Base-by-base conservation (phyloP, 2,797 vertebrate genomes). In the Nannoperca australis region DNA sequence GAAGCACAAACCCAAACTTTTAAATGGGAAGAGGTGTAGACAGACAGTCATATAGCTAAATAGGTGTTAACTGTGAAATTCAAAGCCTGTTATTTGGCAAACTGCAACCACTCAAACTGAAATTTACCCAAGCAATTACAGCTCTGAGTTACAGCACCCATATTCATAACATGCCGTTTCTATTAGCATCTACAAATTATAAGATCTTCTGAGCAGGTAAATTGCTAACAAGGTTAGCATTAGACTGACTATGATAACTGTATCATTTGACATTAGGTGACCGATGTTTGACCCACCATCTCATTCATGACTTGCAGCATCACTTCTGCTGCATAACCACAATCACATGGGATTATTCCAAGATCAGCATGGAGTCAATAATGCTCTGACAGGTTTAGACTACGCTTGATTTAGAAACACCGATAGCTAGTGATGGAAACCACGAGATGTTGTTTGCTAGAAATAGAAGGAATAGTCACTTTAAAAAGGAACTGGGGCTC, bases 381-480 rank as follows among this genome's bases (percentile, higher is more conserved):
- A 79, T 36, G 54, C 49, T 45, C 55, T 22, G 49, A 72, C 74
- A 75, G 62, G 63, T 81, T 88, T 77, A 86, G 83, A 63, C 22
- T 0, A 14, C 6, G 47, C 90, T 77, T 13, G 27, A 83, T 92
- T 92, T 91, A 89, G 91, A 84, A 87, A 80, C 83, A 53, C 65
- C 47, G 75, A 83, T 64, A 82, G 80, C 83, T 83, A 82, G 50
- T 83, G 70, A 92, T 88, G 86, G 89, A 93, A 90, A 91, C 61
- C 85, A 83, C 78, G 6, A 63, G 76, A 81, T 88, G 49, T 2
- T 15, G 66, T 64, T 51, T 17, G 64, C 88, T 79, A 65, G 69
- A 90, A 89, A 92, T 92, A 93, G 87, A 88, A 42, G 70, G 55
- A 75, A 74, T 44, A 76, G 78, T 76, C 55, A 32, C 84, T 92